Evolutionary conservation across 2,888 invertebrate genomes (phyloP).

Genomic region (Caenorhabditis sinica): DNA sequence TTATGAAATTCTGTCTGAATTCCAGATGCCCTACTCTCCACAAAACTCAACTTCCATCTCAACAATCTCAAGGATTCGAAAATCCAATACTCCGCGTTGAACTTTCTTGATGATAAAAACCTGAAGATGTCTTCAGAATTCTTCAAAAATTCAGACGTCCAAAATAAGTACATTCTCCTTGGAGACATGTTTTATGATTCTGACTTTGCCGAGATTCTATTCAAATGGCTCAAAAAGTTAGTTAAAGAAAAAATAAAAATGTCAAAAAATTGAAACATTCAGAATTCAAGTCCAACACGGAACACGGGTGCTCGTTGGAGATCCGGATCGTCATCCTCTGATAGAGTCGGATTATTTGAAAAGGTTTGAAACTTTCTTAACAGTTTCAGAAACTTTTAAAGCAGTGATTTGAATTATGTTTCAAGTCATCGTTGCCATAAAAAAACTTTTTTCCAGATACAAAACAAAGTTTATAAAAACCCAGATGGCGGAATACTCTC

Average conservation of each 20-base stretch:
- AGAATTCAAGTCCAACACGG: conserved; percentile 47
- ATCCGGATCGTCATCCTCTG: conserved; percentile 75
- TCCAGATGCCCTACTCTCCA: conserved; percentile 73
- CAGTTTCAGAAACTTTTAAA: background rate
- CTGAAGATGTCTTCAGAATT: conserved; percentile 4
- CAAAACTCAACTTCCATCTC: conserved; percentile 69
- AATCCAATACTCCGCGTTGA: conserved; percentile 54
- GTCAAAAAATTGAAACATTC: background rate
- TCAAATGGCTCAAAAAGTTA: conserved; percentile 81
- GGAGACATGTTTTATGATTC: conserved; percentile 79
- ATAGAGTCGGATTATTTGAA: conserved; percentile 66
- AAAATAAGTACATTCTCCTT: conserved; percentile 61
- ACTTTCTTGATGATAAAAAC: conserved; percentile 51
- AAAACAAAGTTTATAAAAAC: conserved; percentile 66
- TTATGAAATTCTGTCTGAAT: background rate
- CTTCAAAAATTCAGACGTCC: conserved; percentile 9
- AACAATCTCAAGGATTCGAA: conserved; percentile 60
- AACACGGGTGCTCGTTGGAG: conserved; percentile 69
- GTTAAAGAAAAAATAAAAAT: background rate
- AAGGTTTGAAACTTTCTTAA: conserved; percentile 20
- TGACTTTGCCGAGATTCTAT: conserved; percentile 86
- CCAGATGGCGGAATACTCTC: conserved; percentile 63
- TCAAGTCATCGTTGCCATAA: too few species aligned
- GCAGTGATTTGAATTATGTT: too few species aligned
- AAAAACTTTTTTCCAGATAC: conserved; percentile 63